Percentiles rank a stretch among this genome's conserved stretches.
Conservation (phyloP, 1,140 invertebrate genomes). For the Dendrolimus punctatus region DNA sequence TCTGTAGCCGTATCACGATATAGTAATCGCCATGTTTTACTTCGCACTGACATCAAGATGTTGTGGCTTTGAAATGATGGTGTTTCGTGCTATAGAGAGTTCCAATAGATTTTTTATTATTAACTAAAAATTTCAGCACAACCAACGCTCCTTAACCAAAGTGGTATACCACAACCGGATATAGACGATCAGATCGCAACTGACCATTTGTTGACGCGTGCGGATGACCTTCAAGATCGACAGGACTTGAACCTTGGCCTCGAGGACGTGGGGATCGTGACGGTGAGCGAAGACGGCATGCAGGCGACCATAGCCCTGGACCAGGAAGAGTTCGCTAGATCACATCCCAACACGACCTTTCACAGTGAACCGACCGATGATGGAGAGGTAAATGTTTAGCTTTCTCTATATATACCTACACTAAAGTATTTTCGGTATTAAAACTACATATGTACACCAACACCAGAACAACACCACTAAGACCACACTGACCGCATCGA, state of each 20-base stretch:
- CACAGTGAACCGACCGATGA: constrained; percentile 59
- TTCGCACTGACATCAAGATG: no score
- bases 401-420: neutral
- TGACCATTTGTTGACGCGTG: constrained; percentile 36
- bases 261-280: constrained; percentile 54
- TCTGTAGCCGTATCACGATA: no score
- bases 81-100: no score
- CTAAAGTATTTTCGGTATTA: no score
- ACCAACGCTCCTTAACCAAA: constrained; percentile 34
- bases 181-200: constrained; percentile 55
- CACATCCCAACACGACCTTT: constrained; percentile 68
- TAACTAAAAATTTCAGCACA: constrained; percentile 31
- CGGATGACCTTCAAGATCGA: constrained; percentile 25
- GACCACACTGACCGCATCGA: no score
- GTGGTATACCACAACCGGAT: constrained; percentile 42
- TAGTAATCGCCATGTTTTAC: no score
- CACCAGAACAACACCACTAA: no score
- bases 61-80: no score
- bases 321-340: constrained; percentile 61
- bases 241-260: constrained; percentile 38
- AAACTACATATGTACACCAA: no score
- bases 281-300: constrained; percentile 49
- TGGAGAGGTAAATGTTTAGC: constrained; percentile 27
- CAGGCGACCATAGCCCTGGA: constrained; percentile 44
- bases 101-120: no score